Conservation (phyloP, 2,888 invertebrate genomes). For the Calliopum simillimum region DNA sequence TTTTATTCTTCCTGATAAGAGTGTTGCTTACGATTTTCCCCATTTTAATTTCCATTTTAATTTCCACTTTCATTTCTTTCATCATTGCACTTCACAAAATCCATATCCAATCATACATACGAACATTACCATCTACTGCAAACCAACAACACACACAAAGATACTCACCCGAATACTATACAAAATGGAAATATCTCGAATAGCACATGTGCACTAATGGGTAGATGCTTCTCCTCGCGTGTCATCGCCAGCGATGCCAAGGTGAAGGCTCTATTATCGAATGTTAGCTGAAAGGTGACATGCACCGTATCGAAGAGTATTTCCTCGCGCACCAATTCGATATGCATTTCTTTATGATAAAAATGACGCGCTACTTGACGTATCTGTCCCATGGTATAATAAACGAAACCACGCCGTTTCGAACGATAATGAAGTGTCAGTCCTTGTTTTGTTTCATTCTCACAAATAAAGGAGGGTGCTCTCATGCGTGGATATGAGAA, state of each 20-base stretch:
- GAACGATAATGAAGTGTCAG: slow-evolving; percentile 94
- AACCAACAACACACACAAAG: too few species aligned
- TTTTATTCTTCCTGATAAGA: too few species aligned
- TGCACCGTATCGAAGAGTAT: slow-evolving; percentile 90
- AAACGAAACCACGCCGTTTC: slow-evolving; percentile 92
- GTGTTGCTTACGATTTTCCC: too few species aligned
- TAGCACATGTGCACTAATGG: slow-evolving; percentile 88
- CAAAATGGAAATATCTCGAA: slow-evolving; percentile 99
- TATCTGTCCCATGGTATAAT: slow-evolving; percentile 97
- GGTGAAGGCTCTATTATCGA: slow-evolving; percentile 93
- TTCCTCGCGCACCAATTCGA: slow-evolving; percentile 89
- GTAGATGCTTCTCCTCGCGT: slow-evolving; percentile 87
- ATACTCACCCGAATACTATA: slow-evolving; percentile 90
- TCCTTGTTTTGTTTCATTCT: slow-evolving; percentile 93
- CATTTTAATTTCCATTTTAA: background rate
- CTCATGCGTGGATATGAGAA: slow-evolving; percentile 90
- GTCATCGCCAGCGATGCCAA: slow-evolving; percentile 87
- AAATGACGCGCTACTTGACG: slow-evolving; percentile 92
- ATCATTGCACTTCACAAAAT: background rate
- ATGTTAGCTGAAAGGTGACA: slow-evolving; percentile 92
- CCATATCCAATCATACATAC: too few species aligned
- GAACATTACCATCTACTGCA: too few species aligned
- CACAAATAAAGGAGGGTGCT: slow-evolving; percentile 98
- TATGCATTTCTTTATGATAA: slow-evolving; percentile 94
- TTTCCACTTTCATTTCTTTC: background rate